Base-by-base conservation (phyloP, 2,888 invertebrate species). In the Pteria penguin region DNA sequence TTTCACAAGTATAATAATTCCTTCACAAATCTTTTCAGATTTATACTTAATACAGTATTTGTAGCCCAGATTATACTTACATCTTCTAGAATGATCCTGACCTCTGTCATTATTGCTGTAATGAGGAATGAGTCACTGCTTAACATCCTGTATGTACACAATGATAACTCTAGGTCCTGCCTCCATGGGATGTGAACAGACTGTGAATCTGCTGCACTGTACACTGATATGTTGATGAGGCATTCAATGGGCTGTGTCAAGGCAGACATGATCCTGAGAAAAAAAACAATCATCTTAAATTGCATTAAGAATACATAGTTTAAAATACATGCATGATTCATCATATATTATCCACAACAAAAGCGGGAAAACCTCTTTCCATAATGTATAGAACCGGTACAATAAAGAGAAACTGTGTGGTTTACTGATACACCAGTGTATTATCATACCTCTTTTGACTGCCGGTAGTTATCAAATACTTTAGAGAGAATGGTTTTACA, bases 211-310 rank as follows among this genome's bases (percentile, higher is more conserved):
- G 32, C 63, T 26, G 62, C 32, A 27, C 69, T 55, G 33, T 31
- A 24, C 3, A 24, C 61, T 2, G 32, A 27, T 4, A 33, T 33
- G 18, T 68, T 54, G 26, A 72, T 65, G 24, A 83, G 60, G 75
- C 79, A 84, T 75, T 86, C 86, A n/a, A 84, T 58, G 4, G 86
- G 86, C 75, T 84, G 84, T 2, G 86, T 85, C 45, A 87, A 68
- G 36, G 79, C 81, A 18, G 84, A 82, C 62, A 86, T 74, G 22
- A 87, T 60, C 58, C 87, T 87, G 77, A 8, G 63, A 54, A 58
- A 3, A 32, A 11, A n/a, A n/a, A n/a, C n/a, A n/a, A n/a, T n/a
- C n/a, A 70, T 27, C 18, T 11, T 52, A 18, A 68, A 31, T 18
- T 14, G 29, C n/a, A n/a, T n/a, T n/a, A n/a, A n/a, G n/a, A 22